phyloP scores from a whole-genome alignment of 1,140 invertebrate genomes.

The Dendrolimus punctatus region DNA sequence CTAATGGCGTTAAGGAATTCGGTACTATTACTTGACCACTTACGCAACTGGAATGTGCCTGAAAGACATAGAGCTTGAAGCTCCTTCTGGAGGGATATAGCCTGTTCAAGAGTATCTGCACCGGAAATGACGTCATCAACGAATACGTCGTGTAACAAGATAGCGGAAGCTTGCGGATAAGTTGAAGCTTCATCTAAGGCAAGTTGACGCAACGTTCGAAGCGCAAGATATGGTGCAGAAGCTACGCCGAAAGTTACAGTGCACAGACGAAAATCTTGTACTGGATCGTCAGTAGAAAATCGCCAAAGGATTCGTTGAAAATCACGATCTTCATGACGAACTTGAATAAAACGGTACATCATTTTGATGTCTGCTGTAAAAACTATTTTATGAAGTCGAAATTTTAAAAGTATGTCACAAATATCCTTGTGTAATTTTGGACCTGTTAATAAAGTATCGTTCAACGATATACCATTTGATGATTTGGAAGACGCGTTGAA shows the following conservation, averaged over 20 bases:
- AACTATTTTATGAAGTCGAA: constrained; percentile 28
- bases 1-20: background rate
- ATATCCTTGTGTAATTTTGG: constrained; percentile 36
- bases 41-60: constrained; percentile 5
- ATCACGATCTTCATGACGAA: constrained; percentile 21
- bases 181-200: background rate
- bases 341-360: constrained; percentile 42
- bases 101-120: background rate
- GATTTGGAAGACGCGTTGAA: constrained; percentile 34
- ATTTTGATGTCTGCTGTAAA: constrained; percentile 33
- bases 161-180: background rate
- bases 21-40: constrained; percentile 5
- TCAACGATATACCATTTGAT: constrained; percentile 25
- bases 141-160: constrained; percentile 3
- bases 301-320: constrained; percentile 42
- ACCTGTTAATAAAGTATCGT: constrained; percentile 29
- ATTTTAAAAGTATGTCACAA: constrained; percentile 25
- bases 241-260: constrained; percentile 7
- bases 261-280: constrained; percentile 5
- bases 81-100: background rate
- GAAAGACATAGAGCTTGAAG: background rate
- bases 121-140: constrained; percentile 6
- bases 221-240: constrained; percentile 5
- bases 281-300: background rate
- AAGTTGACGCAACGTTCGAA: background rate